Base-by-base conservation (phyloP, 2,113 vertebrate genomes). In the Myiopsitta monachus region DNA sequence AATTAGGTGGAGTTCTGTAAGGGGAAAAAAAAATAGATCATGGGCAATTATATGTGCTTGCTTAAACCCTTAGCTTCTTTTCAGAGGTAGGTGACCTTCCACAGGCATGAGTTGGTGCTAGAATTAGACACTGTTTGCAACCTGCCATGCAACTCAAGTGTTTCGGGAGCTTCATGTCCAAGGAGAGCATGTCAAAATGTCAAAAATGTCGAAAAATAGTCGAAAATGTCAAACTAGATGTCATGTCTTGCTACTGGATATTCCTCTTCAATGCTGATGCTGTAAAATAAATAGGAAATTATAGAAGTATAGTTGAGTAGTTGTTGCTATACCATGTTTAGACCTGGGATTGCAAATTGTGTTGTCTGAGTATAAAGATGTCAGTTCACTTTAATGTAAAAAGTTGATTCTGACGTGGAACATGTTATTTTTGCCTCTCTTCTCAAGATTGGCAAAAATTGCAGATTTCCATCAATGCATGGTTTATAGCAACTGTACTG, bases 161-260 rank as follows among this genome's bases (percentile, higher is more conserved):
- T 68, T 59, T 5, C 0, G 1, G 64, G 78, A 62, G 61, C 73
- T 62, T 2, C 1, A 33, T 23, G 11, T 55, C 16, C 11, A 61
- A 69, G 33, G 26, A 47, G 41, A 62, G 18, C 2, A 0, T 47
- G 38, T 77, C 36, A 64, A 72, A 72, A 67, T 39, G 12, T 51
- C 57, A 33, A 67, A 61, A 51, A n/a, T n/a, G 38, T 77, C 36
- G 21, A 64, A 72, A 72, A 67, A n/a, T n/a, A 51, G 38, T 77
- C 36, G 21, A 64, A 72, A 72, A 67, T 39, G 12, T 51, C 57
- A 33, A 67, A 61, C 21, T n/a, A 6, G 5, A 2, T 66, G 17
- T 68, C 10, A 11, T 1, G 13, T 36, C 17, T 75, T 91, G 13
- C 9, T 91, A 0, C 33, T 87, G 46, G 47, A 16, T 94, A 23